Evolutionary conservation across 2,113 vertebrate species (phyloP), one percentile per base, ranked within the genome.

Genomic region (Loxodonta africana): DNA sequence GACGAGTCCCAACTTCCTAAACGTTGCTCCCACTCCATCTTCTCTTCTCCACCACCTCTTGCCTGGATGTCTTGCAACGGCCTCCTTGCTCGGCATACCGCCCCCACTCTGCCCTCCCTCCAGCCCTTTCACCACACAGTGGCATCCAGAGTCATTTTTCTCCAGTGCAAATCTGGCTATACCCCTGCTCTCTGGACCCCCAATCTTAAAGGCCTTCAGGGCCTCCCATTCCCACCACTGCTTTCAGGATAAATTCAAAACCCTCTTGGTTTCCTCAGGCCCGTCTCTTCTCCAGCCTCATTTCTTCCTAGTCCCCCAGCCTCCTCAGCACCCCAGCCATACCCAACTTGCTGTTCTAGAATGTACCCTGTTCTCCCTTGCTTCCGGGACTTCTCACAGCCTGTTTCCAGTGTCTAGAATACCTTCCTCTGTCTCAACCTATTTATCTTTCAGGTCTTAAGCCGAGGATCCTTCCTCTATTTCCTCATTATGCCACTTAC

Each of bases 21-120:
- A 41, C 51, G 62, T 0, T 3, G 1, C 20, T 23, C 65, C 10
- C 3, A 0, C 15, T 30, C 41, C 63, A 5, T 46, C 23, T 10
- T 41, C 20, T 77, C 77, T 71, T 48, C 53, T 57, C 46, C 41
- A n/a, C 21, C 18, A 41, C 18, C 30, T 51, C 41, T 37, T 46
- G 77, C 41, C 7, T 2, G 18, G 48, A 89, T 2, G 17, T 73
- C 77, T 53, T 53, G n/a, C 26, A 5, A 18, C 77, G 28, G 41
- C 89, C n/a, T 88, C 77, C 30, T 57, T n/a, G 8, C 3, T n/a
- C 4, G 30, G 80, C 81, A 62, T 33, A 51, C 28, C 15, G 48
- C 6, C 84, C 25, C 67, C 11, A 20, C 74, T 46, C 21, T 21
- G 74, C 23, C 74, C 8, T 2, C 2, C 25, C 44, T 46, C 21